Evolutionary conservation across 1,140 invertebrate genomes (phyloP), one percentile per base, ranked within the genome.

Genomic region (Leguminivora glycinivorella): DNA sequence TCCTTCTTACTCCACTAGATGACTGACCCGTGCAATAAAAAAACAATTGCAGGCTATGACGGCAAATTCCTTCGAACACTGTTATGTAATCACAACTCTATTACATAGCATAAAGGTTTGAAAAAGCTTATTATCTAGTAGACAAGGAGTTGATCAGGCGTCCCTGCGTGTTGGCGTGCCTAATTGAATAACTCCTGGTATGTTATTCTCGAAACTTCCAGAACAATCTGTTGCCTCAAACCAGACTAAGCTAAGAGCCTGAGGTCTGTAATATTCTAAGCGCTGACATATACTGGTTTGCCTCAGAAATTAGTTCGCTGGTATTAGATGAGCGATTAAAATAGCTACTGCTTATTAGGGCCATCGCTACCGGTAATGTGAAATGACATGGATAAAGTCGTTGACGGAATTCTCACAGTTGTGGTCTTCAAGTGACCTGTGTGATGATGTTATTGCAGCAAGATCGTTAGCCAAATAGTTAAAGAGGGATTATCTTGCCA

Each of bases 141-240:
- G 47, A 52, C 47, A 52, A 52, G 47, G 19, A 52, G 19, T 22
- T 52, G 47, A 52, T 52, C 47, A 52, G 40, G 17, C 47, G 47
- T 52, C 47, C 47, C 47, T 22, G 17, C 40, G 40, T 52, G 47
- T 52, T 52, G 47, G 47, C 47, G 47, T 52, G 47, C 47, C 47
- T 52, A 52, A 52, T 52, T 52, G 47, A 52, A 52, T 52, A 52
- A 52, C 47, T 52, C 47, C 47, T 52, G 47, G 19, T 22, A 22
- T 52, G n/a, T 10, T 22, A 2, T 52, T 22, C 7, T 3, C 0
- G 22, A 0, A 9, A 52, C 17, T 52, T 52, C 14, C 19, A 17
- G 47, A 52, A 2, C 47, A n/a, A 22, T 22, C 7, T 1, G 1
- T 9, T 52, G 9, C 6, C 17, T 0, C 22, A 22, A 22, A 22